Conservation (phyloP, 2,888 invertebrate genomes). For the Helicoverpa assulta region DNA sequence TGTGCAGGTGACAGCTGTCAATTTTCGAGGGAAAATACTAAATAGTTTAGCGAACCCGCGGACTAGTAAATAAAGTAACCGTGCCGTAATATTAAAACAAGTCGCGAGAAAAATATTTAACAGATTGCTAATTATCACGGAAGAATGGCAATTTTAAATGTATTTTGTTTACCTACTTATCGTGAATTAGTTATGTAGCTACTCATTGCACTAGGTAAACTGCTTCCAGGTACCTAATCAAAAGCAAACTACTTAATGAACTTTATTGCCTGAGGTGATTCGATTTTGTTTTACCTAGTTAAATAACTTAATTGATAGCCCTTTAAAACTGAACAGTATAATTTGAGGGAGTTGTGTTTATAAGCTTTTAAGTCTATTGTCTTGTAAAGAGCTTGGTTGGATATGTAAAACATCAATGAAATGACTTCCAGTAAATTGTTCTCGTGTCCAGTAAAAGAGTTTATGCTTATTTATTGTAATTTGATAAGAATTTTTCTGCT, state of each 20-base stretch:
- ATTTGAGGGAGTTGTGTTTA: constrained; percentile 28
- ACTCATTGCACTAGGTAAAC: not conserved
- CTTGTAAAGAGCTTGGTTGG: constrained; percentile 13
- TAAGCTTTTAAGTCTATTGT: constrained; percentile 9
- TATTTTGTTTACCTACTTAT: too few species aligned
- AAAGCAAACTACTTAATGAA: not conserved
- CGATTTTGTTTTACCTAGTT: not conserved
- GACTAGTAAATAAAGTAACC: too few species aligned
- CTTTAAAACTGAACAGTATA: constrained; percentile 21
- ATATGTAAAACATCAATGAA: constrained; percentile 20
- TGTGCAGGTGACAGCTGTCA: too few species aligned
- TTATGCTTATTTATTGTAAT: too few species aligned
- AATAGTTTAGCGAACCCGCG: too few species aligned
- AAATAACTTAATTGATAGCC: constrained; percentile 17
- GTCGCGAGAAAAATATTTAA: too few species aligned
- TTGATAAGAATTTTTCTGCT: too few species aligned
- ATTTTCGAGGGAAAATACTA: too few species aligned
- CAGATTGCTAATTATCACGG: too few species aligned
- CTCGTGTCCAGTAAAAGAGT: too few species aligned
- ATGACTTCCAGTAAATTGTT: constrained; percentile 2
- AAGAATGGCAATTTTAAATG: too few species aligned
- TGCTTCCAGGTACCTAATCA: not conserved
- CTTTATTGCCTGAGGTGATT: not conserved
- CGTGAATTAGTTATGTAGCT: not conserved
- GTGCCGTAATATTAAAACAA: too few species aligned